Evolutionary conservation across 1,140 invertebrate genomes (phyloP).

Genomic region (Stenopsyche tienmushanensis): DNA sequence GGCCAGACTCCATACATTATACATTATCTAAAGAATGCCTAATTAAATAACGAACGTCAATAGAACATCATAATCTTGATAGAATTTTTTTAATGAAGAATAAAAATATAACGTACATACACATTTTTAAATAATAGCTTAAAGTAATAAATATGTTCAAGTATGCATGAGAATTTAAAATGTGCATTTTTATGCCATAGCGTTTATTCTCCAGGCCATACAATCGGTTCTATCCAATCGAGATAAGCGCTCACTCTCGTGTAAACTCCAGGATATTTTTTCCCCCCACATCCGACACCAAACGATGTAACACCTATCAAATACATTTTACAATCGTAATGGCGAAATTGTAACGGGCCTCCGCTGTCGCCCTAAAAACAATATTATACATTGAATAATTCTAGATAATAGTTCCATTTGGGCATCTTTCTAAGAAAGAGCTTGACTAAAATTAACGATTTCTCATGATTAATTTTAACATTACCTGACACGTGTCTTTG

Average conservation of each 20-base stretch:
- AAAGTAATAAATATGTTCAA: too few species aligned
- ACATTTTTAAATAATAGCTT: too few species aligned
- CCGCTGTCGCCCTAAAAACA: conserved; percentile 47
- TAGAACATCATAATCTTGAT: too few species aligned
- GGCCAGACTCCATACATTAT: too few species aligned
- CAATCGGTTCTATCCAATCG: conserved; percentile 54
- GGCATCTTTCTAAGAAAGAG: neutral
- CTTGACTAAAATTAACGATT: too few species aligned
- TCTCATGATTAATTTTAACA: neutral
- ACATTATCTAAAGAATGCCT: too few species aligned
- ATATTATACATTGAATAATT: neutral
- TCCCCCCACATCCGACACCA: conserved; percentile 50
- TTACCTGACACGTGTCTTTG: conserved; percentile 27
- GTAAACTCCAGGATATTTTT: conserved; percentile 48
- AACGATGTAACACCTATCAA: conserved; percentile 58
- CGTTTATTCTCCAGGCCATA: too few species aligned
- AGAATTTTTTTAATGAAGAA: too few species aligned
- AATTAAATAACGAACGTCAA: too few species aligned
- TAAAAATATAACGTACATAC: too few species aligned
- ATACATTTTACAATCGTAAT: conserved; percentile 47
- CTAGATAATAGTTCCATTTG: neutral
- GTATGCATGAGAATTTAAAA: too few species aligned
- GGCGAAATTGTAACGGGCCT: conserved; percentile 39
- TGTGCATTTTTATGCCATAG: too few species aligned
- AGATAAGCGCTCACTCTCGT: conserved; percentile 51